Evolutionary conservation across 30 jellyfish, hydroid and myxozoan genomes (phyloP).

Genomic region (Cassiopea andromeda): DNA sequence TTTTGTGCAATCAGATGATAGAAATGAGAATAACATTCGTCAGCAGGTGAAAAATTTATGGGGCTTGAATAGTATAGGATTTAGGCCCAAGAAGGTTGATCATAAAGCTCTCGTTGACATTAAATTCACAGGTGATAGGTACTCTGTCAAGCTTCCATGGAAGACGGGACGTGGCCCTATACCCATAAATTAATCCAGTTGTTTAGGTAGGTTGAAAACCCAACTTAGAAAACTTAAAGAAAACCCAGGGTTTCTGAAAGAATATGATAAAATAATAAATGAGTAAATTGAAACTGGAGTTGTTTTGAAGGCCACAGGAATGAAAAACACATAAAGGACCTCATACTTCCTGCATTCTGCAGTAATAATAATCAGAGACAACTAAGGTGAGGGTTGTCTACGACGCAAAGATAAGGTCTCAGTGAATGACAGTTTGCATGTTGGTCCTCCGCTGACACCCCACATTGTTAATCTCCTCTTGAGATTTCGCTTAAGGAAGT

Average conservation of each 20-base stretch:
- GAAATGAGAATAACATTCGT: neutral
- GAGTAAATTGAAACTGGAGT: slow-evolving; percentile 50
- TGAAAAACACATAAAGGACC: slow-evolving; percentile 39
- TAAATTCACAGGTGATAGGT: slow-evolving; percentile 39
- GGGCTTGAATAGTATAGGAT: slow-evolving; percentile 23
- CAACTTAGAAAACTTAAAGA: slow-evolving; percentile 20
- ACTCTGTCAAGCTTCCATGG: slow-evolving; percentile 53
- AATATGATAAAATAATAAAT: slow-evolving; percentile 22
- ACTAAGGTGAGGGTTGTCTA: slow-evolving; percentile 64
- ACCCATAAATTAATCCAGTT: slow-evolving; percentile 38
- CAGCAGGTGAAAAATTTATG: slow-evolving; percentile 28
- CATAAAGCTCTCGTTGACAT: slow-evolving; percentile 11
- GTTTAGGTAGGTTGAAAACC: slow-evolving; percentile 30
- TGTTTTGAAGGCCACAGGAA: slow-evolving; percentile 23
- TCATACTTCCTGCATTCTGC: slow-evolving; percentile 29
- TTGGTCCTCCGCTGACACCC: neutral
- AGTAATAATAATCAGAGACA: slow-evolving; percentile 30
- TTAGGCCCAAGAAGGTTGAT: neutral
- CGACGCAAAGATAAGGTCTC: slow-evolving; percentile 17
- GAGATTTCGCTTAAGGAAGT: slow-evolving; percentile 26
- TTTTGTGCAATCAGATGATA: neutral
- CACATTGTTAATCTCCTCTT: slow-evolving; percentile 35
- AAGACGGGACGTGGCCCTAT: slow-evolving; percentile 60
- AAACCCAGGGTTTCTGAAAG: slow-evolving; percentile 10
- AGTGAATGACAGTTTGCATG: too few species aligned